Base-by-base conservation (phyloP, 2,797 vertebrate species). In the Scarus forsteni region DNA sequence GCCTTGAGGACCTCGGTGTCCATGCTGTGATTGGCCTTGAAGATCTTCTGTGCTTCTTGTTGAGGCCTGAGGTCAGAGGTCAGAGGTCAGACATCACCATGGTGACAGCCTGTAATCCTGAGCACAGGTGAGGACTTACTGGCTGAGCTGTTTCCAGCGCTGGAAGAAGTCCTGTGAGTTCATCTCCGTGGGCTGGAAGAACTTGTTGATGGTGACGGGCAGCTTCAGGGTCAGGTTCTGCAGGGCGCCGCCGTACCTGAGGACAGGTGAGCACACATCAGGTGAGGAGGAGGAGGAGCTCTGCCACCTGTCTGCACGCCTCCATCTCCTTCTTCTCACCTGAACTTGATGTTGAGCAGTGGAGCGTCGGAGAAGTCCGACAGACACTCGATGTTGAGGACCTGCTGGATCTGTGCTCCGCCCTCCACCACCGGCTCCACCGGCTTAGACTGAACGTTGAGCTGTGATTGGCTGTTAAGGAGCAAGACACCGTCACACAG, bases 181-280 rank as follows among this genome's bases (percentile, higher is more conserved):
- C 97, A 97, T 98, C 89, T 97, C 97, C 3, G 96, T 97, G 0
- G 95, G 95, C 92, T 97, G 96, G 91, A 97, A 98, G 92, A 98
- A 98, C 92, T 98, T 98, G 92, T 98, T 98, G 89, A 97, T 94
- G 75, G 96, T 97, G 80, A 97, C 95, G 0, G 97, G 97, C 79
- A 97, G 93, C 82, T 97, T 97, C 55, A 97, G 93, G 5, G 95
- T 95, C 76, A 97, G 88, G 81, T 96, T 96, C 90, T 98, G 97
- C 66, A 97, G 87, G 19, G 95, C 91, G 5, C 96, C 97, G 27
- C 96, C 96, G 18, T 97, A 98, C 84, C 97, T 97, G 80, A 34
- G 52, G 11, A 45, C 13, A 36, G 62, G 8, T 57, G 61, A 27
- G 27, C 27, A 27, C 2, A 27, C 27, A 27, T 27, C 2, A 27